Conservation (phyloP, 2,888 invertebrate species). For the Aphodius granarius region DNA sequence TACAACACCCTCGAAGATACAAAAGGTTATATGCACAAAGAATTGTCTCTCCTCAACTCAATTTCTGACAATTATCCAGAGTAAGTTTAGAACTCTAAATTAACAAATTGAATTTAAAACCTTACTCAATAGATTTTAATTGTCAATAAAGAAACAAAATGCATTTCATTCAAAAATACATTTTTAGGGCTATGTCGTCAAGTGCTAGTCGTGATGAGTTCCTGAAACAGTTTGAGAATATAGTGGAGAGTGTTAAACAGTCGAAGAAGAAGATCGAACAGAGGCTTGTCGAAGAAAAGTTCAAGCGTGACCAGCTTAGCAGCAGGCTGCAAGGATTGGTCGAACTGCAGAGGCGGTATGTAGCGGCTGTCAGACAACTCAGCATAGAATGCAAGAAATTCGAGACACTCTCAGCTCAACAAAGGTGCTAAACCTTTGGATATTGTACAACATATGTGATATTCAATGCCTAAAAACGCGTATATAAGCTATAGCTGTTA, state of each 20-base stretch:
- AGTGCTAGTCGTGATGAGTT: slow-evolving; percentile 83
- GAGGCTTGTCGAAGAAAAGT: slow-evolving; percentile 65
- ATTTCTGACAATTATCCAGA: slow-evolving; percentile 86
- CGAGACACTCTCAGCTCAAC: slow-evolving; percentile 53
- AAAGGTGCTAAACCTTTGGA: slow-evolving; percentile 13
- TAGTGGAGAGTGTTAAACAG: slow-evolving; percentile 86
- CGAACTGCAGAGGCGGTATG: slow-evolving; percentile 77
- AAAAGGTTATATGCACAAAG: slow-evolving; percentile 90
- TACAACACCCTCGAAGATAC: slow-evolving; percentile 95
- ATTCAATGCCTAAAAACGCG: slow-evolving; percentile 17
- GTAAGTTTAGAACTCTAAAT: slow-evolving; percentile 57
- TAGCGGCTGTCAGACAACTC: slow-evolving; percentile 74
- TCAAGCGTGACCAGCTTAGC: slow-evolving; percentile 66
- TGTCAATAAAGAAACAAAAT: not conserved
- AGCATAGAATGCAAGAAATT: slow-evolving; percentile 74
- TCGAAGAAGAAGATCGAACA: slow-evolving; percentile 74
- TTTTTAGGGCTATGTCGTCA: slow-evolving; percentile 78
- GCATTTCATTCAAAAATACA: slow-evolving; percentile 11
- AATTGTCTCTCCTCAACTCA: slow-evolving; percentile 84
- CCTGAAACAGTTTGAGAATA: slow-evolving; percentile 85
- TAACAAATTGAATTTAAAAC: not conserved
- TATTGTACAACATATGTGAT: slow-evolving; percentile 14
- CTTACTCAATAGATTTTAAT: not conserved
- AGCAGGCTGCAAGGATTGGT: slow-evolving; percentile 60
- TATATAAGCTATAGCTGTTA: not conserved